These are phyloP conservation scores for Drosophila punjabiensis DNA, from an alignment of 1,140 invertebrate species.

Conservation along the genomic window DNA sequence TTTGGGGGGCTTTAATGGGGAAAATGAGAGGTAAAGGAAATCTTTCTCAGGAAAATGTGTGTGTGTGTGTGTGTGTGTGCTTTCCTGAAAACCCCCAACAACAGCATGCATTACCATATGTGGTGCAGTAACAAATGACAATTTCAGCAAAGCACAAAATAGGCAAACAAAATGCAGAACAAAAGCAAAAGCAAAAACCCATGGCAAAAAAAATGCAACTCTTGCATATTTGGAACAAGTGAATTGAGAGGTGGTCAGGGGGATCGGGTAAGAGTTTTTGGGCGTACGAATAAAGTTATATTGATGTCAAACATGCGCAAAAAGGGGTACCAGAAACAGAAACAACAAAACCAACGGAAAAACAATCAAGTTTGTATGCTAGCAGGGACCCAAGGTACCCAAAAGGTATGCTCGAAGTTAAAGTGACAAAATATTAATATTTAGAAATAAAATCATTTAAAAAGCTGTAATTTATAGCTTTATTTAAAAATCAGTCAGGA, in stretches of 20 bases:
- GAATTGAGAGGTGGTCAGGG: conserved; percentile 49
- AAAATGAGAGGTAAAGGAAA: conserved; percentile 4
- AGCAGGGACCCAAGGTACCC: not conserved
- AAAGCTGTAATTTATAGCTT: too few relatives aligned
- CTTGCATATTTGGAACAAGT: conserved; percentile 69
- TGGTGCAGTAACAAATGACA: conserved; percentile 63
- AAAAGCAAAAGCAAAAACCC: conserved; percentile 14
- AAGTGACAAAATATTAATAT: not conserved
- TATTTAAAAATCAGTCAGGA: too few relatives aligned
- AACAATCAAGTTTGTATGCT: conserved; percentile 30
- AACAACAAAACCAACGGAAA: conserved; percentile 18
- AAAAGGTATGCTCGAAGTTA: conserved; percentile 17
- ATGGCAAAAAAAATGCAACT: conserved; percentile 55
- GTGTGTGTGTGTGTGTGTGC: conserved; percentile 23
- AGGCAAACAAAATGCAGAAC: conserved; percentile 49
- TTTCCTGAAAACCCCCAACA: conserved; percentile 56
- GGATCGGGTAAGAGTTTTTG: conserved; percentile 7
- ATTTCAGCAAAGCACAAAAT: conserved; percentile 67
- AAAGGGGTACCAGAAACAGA: conserved; percentile 40
- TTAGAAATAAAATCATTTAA: too few relatives aligned
- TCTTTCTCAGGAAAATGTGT: conserved; percentile 36
- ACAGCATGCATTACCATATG: conserved; percentile 57
- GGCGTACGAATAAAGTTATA: conserved; percentile 67
- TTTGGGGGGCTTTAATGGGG: conserved; percentile 14
- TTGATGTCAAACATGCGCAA: conserved; percentile 77